Base-by-base conservation (phyloP, 2,113 vertebrate species). In the Peromyscus polionotus region DNA sequence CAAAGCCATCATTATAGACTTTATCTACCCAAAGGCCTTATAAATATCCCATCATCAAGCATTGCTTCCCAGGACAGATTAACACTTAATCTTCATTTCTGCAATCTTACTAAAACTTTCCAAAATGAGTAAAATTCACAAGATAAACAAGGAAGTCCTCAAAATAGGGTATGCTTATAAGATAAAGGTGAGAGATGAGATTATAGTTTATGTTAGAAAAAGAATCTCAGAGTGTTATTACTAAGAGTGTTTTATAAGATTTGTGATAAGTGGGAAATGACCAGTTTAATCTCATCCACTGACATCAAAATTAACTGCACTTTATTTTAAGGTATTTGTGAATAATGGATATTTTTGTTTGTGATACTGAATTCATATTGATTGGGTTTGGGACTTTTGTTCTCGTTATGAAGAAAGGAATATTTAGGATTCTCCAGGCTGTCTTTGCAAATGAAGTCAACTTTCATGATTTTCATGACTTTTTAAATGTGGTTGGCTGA, bases 321-420 rank as follows among this genome's bases (percentile, higher is more conserved):
- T 59, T 94, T 73, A 20, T 63, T 67, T 36, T 16, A 31, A 73
- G 45, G 14, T 16, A 42, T 72, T 83, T 91, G 88, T 67, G 88
- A 26, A 88, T 73, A 88, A 81, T 88, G 84, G 48, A 39, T 19
- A 85, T 65, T 96, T 92, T 61, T 90, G 28, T 87, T 79, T 87
- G 2, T n/a, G 59, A 45, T 4, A 7, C 0, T 93, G 19, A 83
- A 33, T 10, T 36, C 68, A 5, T 73, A 33, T 59, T 93, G 85
- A 24, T 70, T 87, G 31, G 42, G 51, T 83, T 86, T 87, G 3
- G 31, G 19, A 7, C 11, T 73, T 77, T 57, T 90, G 67, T 70
- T 9, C 86, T 31, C 54, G 33, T 81, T 12, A 86, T 65, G 33
- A 8, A 54, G 42, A 91, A 94, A 94, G 28, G 11, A 95, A 42